Evolutionary conservation across 2,888 invertebrate species (phyloP), one percentile per base, ranked within the genome.

Genomic region (Cerceris rybyensis): DNA sequence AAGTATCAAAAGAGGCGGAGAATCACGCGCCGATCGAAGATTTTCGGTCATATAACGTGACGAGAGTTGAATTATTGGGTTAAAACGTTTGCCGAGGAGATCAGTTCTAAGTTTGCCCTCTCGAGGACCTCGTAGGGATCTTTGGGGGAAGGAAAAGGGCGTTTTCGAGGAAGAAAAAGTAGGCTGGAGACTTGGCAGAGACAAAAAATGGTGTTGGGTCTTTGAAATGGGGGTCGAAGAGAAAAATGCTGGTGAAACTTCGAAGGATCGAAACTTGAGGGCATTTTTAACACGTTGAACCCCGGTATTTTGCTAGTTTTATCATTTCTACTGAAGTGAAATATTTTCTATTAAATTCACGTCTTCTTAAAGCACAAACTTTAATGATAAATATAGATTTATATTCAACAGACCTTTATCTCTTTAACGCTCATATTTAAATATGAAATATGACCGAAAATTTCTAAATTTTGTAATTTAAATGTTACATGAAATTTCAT

Each of bases 151-250:
- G 28, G 28, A 28, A 28, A 28, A 28, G 73, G 81, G 76, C 82
- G 83, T 83, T 80, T 77, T 73, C 50, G 46, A 43, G 61, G 42
- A n/a, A 13, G 58, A 13, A n/a, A 70, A 60, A 57, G 50, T 43
- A 78, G 74, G 65, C 28, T 28, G 54, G 71, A 80, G 79, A 75
- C 52, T 64, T 59, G 63, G 41, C 49, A 2, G 41, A 14, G 67
- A 61, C 76, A 84, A 89, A 90, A 90, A 89, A 89, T 88, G 86
- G 87, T 86, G 87, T 84, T 79, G 86, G 78, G 75, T 86, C 78
- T 28, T 28, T 4, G 28, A 68, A 84, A 82, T 81, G 74, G 75
- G 76, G 75, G 72, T 70, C 57, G 80, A 86, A 83, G 82, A 72
- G 14, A 71, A 75, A 64, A 39, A 64, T 52, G 17, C 7, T 49